phyloP scores from a whole-genome alignment of 2,888 invertebrate species.

The Nesidiocoris tenuis region DNA sequence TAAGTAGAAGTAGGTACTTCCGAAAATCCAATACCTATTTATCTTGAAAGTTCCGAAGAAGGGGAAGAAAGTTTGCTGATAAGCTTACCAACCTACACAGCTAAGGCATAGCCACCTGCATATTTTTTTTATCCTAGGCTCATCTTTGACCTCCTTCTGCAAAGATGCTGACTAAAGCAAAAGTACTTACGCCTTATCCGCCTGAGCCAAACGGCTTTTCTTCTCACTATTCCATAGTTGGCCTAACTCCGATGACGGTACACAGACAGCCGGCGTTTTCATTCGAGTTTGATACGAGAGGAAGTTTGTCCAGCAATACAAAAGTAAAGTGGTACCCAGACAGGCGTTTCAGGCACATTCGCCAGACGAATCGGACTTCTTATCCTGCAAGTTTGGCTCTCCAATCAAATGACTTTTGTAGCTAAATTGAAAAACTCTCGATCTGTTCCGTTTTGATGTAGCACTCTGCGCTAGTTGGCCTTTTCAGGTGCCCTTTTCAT shows the following conservation, averaged over 20 bases:
- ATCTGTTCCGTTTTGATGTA: no score
- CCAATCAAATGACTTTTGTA: no score
- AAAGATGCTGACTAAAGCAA: not conserved
- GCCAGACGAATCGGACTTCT: no score
- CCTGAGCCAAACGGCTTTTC: not conserved
- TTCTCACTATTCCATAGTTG: not conserved
- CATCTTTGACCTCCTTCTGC: not conserved
- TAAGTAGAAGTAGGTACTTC: no score
- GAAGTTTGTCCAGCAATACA: no score
- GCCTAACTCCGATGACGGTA: not conserved
- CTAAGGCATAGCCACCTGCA: not conserved
- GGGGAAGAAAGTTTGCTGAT: not conserved
- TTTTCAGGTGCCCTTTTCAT: no score
- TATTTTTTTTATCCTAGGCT: not conserved
- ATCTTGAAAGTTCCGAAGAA: not conserved
- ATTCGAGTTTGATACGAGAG: not conserved
- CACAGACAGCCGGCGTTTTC: not conserved
- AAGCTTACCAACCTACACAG: not conserved
- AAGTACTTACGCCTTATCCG: not conserved
- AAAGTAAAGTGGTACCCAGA: no score
- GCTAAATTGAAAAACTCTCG: no score
- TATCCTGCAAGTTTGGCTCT: no score
- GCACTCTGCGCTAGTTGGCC: no score
- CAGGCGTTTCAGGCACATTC: no score
- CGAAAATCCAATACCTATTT: not conserved